Base-by-base conservation (phyloP, 2,888 invertebrate species). In the Diloba caeruleocephala region DNA sequence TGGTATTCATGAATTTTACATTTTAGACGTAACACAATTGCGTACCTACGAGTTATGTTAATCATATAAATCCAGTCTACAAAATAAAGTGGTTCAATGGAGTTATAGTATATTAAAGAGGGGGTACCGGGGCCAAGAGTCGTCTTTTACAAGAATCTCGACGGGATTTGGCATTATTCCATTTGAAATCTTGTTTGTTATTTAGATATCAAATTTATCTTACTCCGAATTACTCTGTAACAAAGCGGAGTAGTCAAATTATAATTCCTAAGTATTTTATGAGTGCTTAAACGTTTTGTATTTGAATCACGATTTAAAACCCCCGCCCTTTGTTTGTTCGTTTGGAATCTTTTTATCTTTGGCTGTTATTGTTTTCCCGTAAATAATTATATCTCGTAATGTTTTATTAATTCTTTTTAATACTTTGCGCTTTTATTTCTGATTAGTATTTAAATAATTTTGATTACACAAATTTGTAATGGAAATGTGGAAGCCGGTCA, bases 111-210 rank as follows among this genome's bases (percentile, higher is more conserved):
- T 41, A 59, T 41, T 54, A 29, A 49, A 43, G 13, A 15, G 29
- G 4, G 19, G 32, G 17, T 8, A 38, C 28, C 14, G 5, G 4
- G 14, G 26, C 36, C 17, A 32, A 45, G 15, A 39, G 38, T 39
- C 25, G 21, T 41, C 37, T 58, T 25, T 33, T 8, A 46, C 15
- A 65, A 58, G 51, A 36, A 59, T 61, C 50, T 55, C 48, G 58
- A 60, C 59, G 65, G 65, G 67, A 76, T 78, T 79, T 79, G 79
- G 79, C 74, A 71, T 69, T 42, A 56, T 61, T 76, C 72, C 76
- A 77, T 60, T 49, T 39, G 43, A 58, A 64, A 55, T 62, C 39
- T 59, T 64, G 45, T 66, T 61, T 57, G 39, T 53, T 45, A 48
- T 54, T 64, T 49, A 55, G 58, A 63, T 31, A 55, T 50, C 46